Evolutionary conservation across 2,797 vertebrate genomes (phyloP).

Genomic region (Mustela erminea): DNA sequence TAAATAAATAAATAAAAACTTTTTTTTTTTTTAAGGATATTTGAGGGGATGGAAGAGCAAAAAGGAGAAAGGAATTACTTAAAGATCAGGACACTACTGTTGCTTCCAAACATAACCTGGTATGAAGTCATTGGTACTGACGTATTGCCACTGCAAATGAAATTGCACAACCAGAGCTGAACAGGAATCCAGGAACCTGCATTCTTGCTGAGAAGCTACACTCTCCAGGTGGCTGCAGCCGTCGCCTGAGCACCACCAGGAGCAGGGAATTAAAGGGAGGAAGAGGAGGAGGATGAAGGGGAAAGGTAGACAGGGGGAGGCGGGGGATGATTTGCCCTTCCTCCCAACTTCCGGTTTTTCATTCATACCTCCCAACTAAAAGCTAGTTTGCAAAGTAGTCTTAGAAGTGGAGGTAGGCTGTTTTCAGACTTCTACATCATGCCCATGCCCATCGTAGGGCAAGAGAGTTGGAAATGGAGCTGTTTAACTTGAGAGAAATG

Average conservation of each 20-base stretch:
- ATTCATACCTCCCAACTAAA: neutral
- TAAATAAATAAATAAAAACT: neutral
- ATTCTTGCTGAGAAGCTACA: neutral
- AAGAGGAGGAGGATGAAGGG: no score
- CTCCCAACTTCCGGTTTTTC: neutral
- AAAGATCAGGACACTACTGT: neutral
- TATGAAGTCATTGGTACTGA: neutral
- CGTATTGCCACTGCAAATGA: neutral
- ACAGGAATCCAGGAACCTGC: neutral
- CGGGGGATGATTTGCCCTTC: neutral
- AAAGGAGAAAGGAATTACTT: neutral
- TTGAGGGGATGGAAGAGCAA: neutral
- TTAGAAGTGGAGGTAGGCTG: neutral
- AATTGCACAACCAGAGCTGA: neutral
- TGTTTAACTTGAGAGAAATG: neutral
- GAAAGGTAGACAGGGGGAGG: no score
- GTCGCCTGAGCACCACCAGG: neutral
- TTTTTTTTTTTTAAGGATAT: neutral
- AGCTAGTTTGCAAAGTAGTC: neutral
- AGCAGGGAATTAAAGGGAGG: neutral
- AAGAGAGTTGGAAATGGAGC: neutral
- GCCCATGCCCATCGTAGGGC: rapidly evolving
- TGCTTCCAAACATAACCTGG: neutral
- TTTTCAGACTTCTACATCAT: neutral
- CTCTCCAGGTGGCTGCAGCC: no score